Conservation (phyloP, 2,888 invertebrate species). For the Keiferia lycopersicella region DNA sequence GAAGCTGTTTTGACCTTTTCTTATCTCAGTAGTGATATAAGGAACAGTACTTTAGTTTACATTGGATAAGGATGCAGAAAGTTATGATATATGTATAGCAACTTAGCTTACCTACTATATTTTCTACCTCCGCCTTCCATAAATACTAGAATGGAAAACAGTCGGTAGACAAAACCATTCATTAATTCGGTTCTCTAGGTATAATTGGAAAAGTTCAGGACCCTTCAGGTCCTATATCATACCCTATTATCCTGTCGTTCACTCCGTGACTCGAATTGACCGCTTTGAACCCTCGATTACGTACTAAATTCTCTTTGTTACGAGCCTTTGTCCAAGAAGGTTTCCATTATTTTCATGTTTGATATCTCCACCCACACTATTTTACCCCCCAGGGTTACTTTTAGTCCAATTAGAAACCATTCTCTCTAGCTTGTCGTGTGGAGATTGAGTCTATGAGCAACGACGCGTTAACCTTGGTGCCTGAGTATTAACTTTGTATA, state of each 20-base stretch:
- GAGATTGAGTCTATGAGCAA: too few species aligned
- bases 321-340: neutral
- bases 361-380: neutral
- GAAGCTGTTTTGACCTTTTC: neutral
- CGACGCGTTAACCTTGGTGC: too few species aligned
- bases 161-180: neutral
- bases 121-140: neutral
- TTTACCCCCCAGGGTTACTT: too few species aligned
- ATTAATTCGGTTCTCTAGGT: neutral
- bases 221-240: neutral
- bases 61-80: neutral
- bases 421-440: too few species aligned
- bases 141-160: neutral
- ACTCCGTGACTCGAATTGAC: conserved; percentile 9
- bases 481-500: too few species aligned
- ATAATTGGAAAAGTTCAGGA: neutral
- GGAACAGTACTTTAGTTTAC: neutral
- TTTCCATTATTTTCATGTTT: conserved; percentile 3
- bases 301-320: conserved; percentile 2
- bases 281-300: neutral
- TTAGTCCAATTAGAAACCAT: too few species aligned
- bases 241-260: conserved; percentile 1
- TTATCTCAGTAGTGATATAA: neutral
- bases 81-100: too few species aligned
- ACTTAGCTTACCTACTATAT: too few species aligned